Base-by-base conservation (phyloP, 1,140 invertebrate species). In the Pogonognathellus flavescens region DNA sequence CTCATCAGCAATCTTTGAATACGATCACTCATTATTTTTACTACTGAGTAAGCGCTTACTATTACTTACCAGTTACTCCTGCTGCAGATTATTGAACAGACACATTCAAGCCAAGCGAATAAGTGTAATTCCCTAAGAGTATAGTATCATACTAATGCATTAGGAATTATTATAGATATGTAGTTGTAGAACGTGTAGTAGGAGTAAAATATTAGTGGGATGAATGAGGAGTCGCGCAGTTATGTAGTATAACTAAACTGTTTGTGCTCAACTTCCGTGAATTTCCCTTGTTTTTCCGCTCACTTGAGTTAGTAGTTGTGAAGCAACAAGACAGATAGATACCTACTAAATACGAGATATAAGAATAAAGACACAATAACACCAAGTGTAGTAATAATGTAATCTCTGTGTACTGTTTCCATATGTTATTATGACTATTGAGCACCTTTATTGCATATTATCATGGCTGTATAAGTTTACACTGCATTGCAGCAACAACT, bases 281-380 rank as follows among this genome's bases (percentile, higher is more conserved):
- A 81, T 81, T 81, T 81, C 80, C 80, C 80, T 81, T 81, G 80
- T 81, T 81, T 81, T 81, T 81, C 80, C 80, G 80, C 80, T 81
- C 55, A 81, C 50, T 76, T 81, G 80, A 55, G 50, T 20, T 20
- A 55, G 80, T 81, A 81, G 52, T 55, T 41, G 31, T 41, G 50
- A 50, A 81, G 55, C 52, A 81, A 59, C 50, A 55, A 80, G 14
- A 76, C 70, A 76, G n/a, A 31, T 76, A 16, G 13, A 41, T 49
- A 72, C 31, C 22, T 25, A 41, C 14, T 13, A 76, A 7, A 41
- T 41, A 66, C 20, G 0, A 10, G 22, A 22, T 5, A 9, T 0
- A 25, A 66, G 25, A 25, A 25, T 13, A 66, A 66, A 14, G 3
- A 66, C 10, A 60, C 9, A 60, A 20, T 22, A 60, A 1, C 0